phyloP scores from a whole-genome alignment of 2,113 vertebrate species.

The Spermophilus dauricus region DNA sequence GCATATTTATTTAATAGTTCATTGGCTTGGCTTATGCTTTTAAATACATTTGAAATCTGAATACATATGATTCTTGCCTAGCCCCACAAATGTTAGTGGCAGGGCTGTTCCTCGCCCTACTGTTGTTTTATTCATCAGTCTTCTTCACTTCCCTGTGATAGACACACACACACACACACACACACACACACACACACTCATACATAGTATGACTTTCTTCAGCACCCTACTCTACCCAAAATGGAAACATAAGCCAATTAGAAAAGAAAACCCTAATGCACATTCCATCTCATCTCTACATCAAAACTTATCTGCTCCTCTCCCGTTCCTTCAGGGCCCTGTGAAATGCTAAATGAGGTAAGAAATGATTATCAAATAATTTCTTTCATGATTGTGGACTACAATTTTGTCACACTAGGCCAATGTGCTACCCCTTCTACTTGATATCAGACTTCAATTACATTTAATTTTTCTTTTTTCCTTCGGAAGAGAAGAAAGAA shows the following conservation, averaged over 20 bases:
- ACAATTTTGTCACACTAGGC: neutral
- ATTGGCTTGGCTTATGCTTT: constrained; percentile 2
- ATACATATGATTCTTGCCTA: neutral
- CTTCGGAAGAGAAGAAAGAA: neutral
- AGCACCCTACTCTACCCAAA: neutral
- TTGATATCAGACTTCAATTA: neutral
- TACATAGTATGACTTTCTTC: neutral
- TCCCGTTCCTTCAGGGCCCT: neutral
- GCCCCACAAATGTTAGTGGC: neutral
- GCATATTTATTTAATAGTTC: neutral
- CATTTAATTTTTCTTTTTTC: constrained; percentile 2
- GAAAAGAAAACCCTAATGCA: neutral
- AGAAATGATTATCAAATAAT: constrained; percentile 32
- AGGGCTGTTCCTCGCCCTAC: neutral
- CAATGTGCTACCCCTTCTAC: neutral
- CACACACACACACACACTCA: neutral
- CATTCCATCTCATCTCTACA: neutral
- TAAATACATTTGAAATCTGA: neutral
- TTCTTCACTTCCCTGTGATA: neutral
- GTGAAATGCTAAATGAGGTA: neutral
- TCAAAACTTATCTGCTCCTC: neutral
- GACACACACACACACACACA: neutral
- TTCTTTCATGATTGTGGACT: neutral
- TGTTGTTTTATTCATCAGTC: neutral
- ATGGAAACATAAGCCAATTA: neutral